phyloP scores from a whole-genome alignment of 2,888 invertebrate species.

The Cerastis rubricosa region DNA sequence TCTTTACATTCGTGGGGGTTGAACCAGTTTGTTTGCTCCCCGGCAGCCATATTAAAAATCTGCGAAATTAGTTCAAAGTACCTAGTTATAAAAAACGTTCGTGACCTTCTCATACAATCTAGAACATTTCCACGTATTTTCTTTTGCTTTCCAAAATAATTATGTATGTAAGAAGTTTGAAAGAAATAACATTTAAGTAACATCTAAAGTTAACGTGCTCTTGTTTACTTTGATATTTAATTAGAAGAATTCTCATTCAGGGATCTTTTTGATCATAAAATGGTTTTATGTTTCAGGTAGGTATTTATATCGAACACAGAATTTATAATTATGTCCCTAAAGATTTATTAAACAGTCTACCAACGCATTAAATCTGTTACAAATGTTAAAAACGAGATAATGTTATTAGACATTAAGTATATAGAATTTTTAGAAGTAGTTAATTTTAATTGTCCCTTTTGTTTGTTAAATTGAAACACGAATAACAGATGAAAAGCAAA shows the following conservation, averaged over 20 bases:
- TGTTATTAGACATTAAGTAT: not conserved
- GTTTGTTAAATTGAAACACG: not conserved
- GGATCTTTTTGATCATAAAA: not conserved
- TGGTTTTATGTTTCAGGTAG: not conserved
- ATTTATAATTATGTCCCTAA: not conserved
- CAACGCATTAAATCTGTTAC: not conserved
- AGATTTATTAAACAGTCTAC: not conserved
- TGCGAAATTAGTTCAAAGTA: conserved; percentile 1
- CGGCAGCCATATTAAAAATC: conserved; percentile 9
- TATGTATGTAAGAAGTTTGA: not conserved
- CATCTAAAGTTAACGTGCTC: conserved; percentile 1
- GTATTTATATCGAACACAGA: not conserved
- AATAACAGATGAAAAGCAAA: not conserved
- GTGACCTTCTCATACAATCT: not conserved
- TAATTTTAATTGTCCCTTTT: not conserved
- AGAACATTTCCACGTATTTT: conserved; percentile 10
- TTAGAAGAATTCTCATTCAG: conserved; percentile 10
- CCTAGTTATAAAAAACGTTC: conserved; percentile 11
- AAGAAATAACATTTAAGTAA: conserved; percentile 2
- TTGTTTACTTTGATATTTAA: conserved; percentile 19
- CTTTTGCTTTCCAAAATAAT: not conserved
- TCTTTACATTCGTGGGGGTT: conserved; percentile 35
- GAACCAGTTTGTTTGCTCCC: conserved; percentile 8
- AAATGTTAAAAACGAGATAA: not conserved
- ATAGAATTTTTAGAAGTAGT: not conserved